Evolutionary conservation across 2,113 vertebrate genomes (phyloP), one percentile per base, ranked within the genome.

Genomic region (Chamaetylas fuelleborni): DNA sequence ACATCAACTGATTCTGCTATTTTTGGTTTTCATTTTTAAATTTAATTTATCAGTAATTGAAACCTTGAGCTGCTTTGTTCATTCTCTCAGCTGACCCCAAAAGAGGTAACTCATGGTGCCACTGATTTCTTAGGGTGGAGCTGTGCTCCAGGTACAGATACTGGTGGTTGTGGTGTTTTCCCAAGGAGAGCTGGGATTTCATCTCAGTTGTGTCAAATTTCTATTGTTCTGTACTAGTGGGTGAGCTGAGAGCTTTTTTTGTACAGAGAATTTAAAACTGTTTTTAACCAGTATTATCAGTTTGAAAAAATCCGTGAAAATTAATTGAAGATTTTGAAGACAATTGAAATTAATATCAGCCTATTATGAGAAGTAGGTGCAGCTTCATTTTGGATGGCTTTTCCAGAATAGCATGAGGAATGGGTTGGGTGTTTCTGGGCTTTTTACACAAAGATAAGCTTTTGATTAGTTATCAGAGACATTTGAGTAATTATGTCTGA

Each of bases 81-180:
- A 3, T 57, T 42, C 20, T 61, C 36, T n/a, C 22, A 24, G 38
- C 64, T 94, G 86, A 23, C 14, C 28, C 36, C 33, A 48, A 0
- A 0, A 25, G 34, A n/a, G 25, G 9, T 3, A 53, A 43, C 25
- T 74, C 56, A 11, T 0, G 4, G 17, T 14, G 1, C 33, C 33
- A 3, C 29, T 23, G 57, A 60, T 70, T 67, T 60, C 47, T 76
- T 8, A 34, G 22, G 23, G 20, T 82, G 26, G 60, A 62, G 31
- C 8, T 54, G 8, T 60, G 61, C 13, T 67, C 22, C 36, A 58
- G 28, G 5, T 14, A n/a, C 40, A 71, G 56, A 14, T 28, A 31
- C 18, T 24, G 48, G 16, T 50, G 72, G 4, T 7, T 26, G 22
- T 56, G 25, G 13, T 42, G n/a, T 33, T 85, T 66, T 34, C 31